Evolutionary conservation across 2,113 vertebrate genomes (phyloP), one percentile per base, ranked within the genome.

Genomic region (Colinus virginianus): DNA sequence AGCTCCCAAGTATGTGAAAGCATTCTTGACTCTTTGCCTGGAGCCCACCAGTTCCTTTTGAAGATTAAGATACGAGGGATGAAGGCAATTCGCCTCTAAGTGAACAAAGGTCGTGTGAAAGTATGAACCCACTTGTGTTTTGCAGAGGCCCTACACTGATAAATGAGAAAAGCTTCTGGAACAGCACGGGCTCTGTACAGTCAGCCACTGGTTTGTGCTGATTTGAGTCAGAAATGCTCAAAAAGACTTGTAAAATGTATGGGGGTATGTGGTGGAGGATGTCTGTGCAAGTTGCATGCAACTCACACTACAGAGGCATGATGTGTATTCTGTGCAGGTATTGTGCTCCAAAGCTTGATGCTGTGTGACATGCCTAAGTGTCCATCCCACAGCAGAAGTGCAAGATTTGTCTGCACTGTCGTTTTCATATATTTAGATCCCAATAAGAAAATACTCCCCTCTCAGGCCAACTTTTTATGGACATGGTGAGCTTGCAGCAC

Each of bases 11-110:
- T 51, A 78, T 80, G 78, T 1, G 61, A 23, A 25, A 80, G 62
- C 93, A 87, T 96, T 94, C 93, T 78, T 93, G 94, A 62, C 40
- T 68, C 67, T 23, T 75, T 13, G 87, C 87, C 93, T 28, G 38
- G 62, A 95, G 86, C 91, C 93, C 91, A 79, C 78, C 90, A 45
- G 84, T 1, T 69, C 87, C 88, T 90, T 94, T 69, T 90, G 95
- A 94, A 96, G 94, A 64, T 91, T 43, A 61, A 87, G 92, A 84
- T 62, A 36, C 7, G 32, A 85, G 84, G 3, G 49, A 63, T 59
- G 78, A n/a, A 56, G 90, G 79, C 10, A 32, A 13, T 51, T 77
- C 90, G 58, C 59, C 40, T 75, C n/a, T 1, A 36, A 51, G 88
- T 7, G n/a, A 62, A 23, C 70, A 80, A 62, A 88, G 90, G 90